Percentiles rank a stretch among this genome's conserved stretches.
Conservation (phyloP, 2,888 invertebrate species). For the Agonopterix subpropinquella region DNA sequence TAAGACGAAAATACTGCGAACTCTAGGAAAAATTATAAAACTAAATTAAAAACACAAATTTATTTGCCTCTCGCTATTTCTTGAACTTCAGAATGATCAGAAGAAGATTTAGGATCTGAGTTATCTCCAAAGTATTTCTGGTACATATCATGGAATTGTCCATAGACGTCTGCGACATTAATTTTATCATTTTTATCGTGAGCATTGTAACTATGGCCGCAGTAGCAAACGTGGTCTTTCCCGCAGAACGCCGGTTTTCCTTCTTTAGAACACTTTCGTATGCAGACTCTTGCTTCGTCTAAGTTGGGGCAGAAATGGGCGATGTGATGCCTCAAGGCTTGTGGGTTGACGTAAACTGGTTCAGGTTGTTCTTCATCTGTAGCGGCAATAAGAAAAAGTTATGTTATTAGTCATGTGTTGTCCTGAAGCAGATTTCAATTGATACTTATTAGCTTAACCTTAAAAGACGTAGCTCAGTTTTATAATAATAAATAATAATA, state of each 20-base stretch:
- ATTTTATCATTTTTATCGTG: conserved; percentile 8
- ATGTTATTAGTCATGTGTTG: too few species aligned
- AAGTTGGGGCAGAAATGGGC: conserved; percentile 60
- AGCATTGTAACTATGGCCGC: conserved; percentile 41
- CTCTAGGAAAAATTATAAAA: too few species aligned
- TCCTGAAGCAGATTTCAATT: too few species aligned
- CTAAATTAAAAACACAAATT: too few species aligned
- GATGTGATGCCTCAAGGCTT: conserved; percentile 40
- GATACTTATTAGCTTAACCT: too few species aligned
- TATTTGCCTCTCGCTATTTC: too few species aligned
- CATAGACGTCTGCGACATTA: conserved; percentile 19
- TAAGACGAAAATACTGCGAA: too few species aligned
- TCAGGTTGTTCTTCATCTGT: background rate
- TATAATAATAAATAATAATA: too few species aligned
- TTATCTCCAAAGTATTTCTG: conserved; percentile 47
- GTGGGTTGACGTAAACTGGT: background rate
- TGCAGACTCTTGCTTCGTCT: conserved; percentile 42
- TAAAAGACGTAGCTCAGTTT: too few species aligned
- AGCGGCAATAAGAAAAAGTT: too few species aligned
- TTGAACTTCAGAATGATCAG: too few species aligned
- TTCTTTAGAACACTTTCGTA: conserved; percentile 40
- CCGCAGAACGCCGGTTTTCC: conserved; percentile 62
- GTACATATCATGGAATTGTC: conserved; percentile 45
- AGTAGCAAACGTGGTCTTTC: conserved; percentile 59
- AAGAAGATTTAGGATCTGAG: too few species aligned